A percentile compares a stretch with the other conserved stretches of the same genome.
phyloP scores from a whole-genome alignment of 2,113 vertebrate species.

The Edolisoma coerulescens region DNA sequence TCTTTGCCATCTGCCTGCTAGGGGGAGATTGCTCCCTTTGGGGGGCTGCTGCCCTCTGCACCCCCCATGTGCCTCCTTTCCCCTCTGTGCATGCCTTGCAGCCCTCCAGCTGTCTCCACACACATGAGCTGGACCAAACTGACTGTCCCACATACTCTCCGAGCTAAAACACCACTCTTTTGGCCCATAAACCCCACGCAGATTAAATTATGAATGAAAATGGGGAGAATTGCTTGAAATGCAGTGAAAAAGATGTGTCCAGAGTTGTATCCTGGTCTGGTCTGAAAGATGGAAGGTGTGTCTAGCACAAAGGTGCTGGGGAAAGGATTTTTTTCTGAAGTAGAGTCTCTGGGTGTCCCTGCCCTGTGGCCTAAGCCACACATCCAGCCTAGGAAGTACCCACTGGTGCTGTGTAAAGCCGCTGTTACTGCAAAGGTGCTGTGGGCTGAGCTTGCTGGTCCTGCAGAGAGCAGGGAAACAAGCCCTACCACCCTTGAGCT shows the following conservation, averaged over 20 bases:
- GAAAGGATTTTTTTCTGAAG: not conserved
- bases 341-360: not conserved
- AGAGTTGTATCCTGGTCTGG: not conserved
- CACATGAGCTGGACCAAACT: accelerated
- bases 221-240: not conserved
- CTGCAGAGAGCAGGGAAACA: not conserved
- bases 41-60: not conserved
- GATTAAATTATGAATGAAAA: not conserved
- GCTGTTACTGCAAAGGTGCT: not conserved
- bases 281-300: not conserved
- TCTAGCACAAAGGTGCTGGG: not conserved
- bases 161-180: not conserved
- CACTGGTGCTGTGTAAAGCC: not conserved
- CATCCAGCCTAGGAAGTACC: not conserved
- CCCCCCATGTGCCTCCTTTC: not conserved
- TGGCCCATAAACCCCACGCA: not conserved
- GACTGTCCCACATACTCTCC: not conserved
- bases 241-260: not conserved
- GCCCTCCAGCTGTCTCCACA: no score
- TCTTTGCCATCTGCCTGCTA: not conserved
- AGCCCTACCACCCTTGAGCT: not conserved
- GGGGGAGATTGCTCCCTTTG: not conserved
- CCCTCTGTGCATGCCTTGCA: not conserved
- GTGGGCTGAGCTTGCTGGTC: not conserved
- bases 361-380: not conserved